Evolutionary conservation across 1,140 invertebrate genomes (phyloP).

Genomic region (Tetragnatha versicolor): DNA sequence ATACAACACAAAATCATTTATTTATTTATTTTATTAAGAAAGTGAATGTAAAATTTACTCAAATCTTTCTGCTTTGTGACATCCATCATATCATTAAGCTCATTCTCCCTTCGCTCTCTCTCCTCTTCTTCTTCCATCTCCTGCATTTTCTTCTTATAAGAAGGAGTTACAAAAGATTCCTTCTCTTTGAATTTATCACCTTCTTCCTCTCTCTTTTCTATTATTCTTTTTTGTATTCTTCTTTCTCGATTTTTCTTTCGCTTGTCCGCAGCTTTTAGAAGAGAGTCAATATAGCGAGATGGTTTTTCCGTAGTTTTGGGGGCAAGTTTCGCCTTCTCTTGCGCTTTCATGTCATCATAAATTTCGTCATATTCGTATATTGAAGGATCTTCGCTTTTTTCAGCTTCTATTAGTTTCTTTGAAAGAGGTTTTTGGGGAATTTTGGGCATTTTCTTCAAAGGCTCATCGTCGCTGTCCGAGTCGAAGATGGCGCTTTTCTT

Average conservation of each 20-base stretch:
- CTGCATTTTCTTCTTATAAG: slow-evolving; percentile 91
- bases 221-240: slow-evolving; percentile 82
- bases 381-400: slow-evolving; percentile 78
- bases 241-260: slow-evolving; percentile 89
- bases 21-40: no score
- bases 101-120: slow-evolving; percentile 80
- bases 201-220: slow-evolving; percentile 88
- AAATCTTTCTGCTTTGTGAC: slow-evolving; percentile 92
- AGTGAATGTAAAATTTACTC: slow-evolving; percentile 89
- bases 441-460: background rate
- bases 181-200: slow-evolving; percentile 90
- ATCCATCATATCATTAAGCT: slow-evolving; percentile 85
- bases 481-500: slow-evolving; percentile 14
- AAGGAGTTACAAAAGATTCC: slow-evolving; percentile 91
- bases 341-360: slow-evolving; percentile 82
- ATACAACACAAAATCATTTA: no score
- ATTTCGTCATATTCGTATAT: slow-evolving; percentile 95
- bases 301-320: background rate
- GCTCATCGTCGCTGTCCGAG: slow-evolving; percentile 36
- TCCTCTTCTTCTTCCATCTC: slow-evolving; percentile 85
- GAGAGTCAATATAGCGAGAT: slow-evolving; percentile 80
- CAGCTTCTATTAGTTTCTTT: background rate
- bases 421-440: slow-evolving; percentile 17
- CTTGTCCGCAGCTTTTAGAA: slow-evolving; percentile 83
- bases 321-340: slow-evolving; percentile 8